Base-by-base conservation (phyloP, 2,888 invertebrate genomes). In the Euplagia quadripunctaria region DNA sequence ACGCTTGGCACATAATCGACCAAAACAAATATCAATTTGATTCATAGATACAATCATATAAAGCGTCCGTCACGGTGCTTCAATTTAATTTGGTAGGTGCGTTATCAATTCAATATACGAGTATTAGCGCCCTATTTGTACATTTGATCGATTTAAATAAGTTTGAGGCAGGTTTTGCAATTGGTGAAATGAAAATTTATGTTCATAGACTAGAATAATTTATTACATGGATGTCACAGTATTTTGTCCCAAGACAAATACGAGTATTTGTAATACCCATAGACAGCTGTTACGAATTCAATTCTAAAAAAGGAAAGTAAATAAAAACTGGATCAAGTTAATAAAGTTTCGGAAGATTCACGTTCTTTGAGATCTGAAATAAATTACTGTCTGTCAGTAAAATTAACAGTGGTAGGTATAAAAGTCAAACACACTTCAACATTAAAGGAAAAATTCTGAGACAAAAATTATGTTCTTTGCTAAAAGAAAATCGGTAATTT, bases 11-110 rank as follows among this genome's bases (percentile, higher is more conserved):
- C 91, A 92, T 91, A 91, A 91, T 89, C 86, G 87, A 85, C 88
- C 90, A 88, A 87, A 88, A 89, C 90, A 91, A 92, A 94, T 91
- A 94, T 88, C 88, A 90, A 91, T 91, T 89, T 90, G 90, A 91
- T 90, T 85, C 85, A 87, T 79, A 79, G 81, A 72, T 43, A 82
- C 80, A 83, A 83, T 82, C 77, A 78, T 77, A 82, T 81, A 83
- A 77, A 85, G 79, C 77, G 74, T 78, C 79, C 71, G 80, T 80
- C 65, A 71, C 75, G 70, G 79, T 76, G 73, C 73, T 82, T 81
- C 85, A 85, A 85, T 88, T 83, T 78, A 87, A 87, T 87, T 85
- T 83, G 78, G 79, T 79, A 77, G 78, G 75, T 77, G 78, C 65
- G 72, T 31, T 76, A 76, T 64, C 75, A 73, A 75, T 80, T 79